These are phyloP conservation scores for Drosophila kanapiae DNA, from an alignment of 1,140 invertebrate species.

Conservation along the genomic window DNA sequence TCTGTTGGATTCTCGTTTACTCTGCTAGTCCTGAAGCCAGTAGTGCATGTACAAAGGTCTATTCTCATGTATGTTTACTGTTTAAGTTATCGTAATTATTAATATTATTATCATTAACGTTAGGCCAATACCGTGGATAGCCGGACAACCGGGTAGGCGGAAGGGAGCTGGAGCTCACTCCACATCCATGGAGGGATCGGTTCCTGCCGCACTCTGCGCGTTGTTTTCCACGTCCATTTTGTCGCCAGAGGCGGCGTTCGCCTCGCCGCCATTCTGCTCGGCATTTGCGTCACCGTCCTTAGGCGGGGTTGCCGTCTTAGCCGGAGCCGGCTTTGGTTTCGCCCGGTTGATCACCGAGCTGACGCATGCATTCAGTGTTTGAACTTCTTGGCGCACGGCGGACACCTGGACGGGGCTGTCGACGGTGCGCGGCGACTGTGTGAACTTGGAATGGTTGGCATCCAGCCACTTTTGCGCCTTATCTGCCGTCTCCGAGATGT, in stretches of 20 bases:
- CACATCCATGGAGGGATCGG: slow-evolving; percentile 63
- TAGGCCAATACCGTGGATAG: slow-evolving; percentile 71
- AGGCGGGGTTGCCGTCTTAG: slow-evolving; percentile 64
- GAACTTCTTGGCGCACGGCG: slow-evolving; percentile 91
- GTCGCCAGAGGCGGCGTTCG: slow-evolving; percentile 42
- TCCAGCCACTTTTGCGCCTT: slow-evolving; percentile 91
- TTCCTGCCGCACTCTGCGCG: slow-evolving; percentile 45
- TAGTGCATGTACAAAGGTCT: slow-evolving; percentile 64
- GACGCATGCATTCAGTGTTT: slow-evolving; percentile 83
- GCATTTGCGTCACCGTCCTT: slow-evolving; percentile 66
- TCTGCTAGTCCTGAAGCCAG: slow-evolving; percentile 59
- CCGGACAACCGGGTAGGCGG: slow-evolving; percentile 32
- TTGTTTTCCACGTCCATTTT: slow-evolving; percentile 74
- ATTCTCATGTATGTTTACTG: slow-evolving; percentile 51
- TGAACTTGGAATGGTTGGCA: slow-evolving; percentile 88
- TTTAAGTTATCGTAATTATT: slow-evolving; percentile 53
- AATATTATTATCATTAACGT: slow-evolving; percentile 61
- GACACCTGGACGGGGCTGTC: slow-evolving; percentile 91
- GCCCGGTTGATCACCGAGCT: slow-evolving; percentile 84
- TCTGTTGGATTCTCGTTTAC: slow-evolving; percentile 30
- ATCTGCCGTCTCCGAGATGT: slow-evolving; percentile 87
- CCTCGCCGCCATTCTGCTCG: slow-evolving; percentile 79
- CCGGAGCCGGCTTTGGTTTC: slow-evolving; percentile 83
- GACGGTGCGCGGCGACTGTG: slow-evolving; percentile 87
- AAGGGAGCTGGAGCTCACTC: slow-evolving; percentile 46